A percentile compares a stretch with the other conserved stretches of the same genome.
These are phyloP conservation scores for Anguilla obscura DNA, from an alignment of 2,797 vertebrate species.

Conservation along the genomic window DNA sequence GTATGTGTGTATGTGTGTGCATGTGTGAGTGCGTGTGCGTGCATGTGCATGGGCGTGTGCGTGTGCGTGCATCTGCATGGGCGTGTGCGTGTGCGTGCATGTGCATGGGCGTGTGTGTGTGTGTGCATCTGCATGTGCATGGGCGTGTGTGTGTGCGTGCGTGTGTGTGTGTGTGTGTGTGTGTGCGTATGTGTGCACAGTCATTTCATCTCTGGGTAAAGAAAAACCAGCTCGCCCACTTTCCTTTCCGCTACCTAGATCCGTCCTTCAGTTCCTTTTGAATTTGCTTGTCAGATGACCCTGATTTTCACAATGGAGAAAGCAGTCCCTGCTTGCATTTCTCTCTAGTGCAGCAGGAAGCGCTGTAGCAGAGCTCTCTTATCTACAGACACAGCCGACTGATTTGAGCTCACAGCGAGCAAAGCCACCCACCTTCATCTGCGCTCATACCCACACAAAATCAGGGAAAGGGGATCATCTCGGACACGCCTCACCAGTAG, in stretches of 20 bases:
- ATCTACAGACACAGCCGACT: background rate
- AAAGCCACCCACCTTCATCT: background rate
- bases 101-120: background rate
- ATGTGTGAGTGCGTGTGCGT: too few relatives aligned
- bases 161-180: background rate
- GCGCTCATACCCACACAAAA: background rate
- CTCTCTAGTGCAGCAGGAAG: background rate
- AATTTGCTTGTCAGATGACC: background rate
- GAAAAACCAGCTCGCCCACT: background rate
- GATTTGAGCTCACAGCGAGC: background rate
- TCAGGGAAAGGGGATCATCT: background rate
- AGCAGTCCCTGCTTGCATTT: background rate
- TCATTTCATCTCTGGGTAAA: background rate
- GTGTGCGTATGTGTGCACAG: background rate
- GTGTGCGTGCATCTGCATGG: background rate
- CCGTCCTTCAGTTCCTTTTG: conserved; percentile 16
- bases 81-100: background rate
- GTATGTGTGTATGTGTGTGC: too few relatives aligned
- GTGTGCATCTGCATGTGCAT: too few relatives aligned
- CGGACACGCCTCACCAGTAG: background rate
- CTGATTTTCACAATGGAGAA: background rate
- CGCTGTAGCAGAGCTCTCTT: background rate
- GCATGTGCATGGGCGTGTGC: background rate
- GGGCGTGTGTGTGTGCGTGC: conserved; percentile 4
- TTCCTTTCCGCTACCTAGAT: background rate